Percentiles rank a stretch among this genome's conserved stretches.
Conservation (phyloP, 2,797 vertebrate genomes). For the Masticophis lateralis region DNA sequence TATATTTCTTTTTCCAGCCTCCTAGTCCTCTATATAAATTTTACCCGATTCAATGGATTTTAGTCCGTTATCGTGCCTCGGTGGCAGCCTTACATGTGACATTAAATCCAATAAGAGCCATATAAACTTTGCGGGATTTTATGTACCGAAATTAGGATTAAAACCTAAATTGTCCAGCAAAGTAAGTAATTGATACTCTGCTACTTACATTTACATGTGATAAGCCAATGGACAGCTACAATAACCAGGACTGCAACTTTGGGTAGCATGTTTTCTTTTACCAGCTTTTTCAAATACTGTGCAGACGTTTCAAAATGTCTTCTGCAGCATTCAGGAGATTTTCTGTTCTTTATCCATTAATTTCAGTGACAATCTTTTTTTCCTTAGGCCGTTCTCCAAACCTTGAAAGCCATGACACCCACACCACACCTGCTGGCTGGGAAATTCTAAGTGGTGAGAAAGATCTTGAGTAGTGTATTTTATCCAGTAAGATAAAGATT, state of each 20-base stretch:
- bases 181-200: neutral
- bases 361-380: neutral
- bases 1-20: neutral
- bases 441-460: neutral
- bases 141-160: neutral
- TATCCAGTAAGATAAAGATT: constrained; percentile 5
- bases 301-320: neutral
- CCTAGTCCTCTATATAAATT: neutral
- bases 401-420: neutral
- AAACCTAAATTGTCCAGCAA: neutral
- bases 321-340: neutral
- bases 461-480: neutral
- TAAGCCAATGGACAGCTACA: neutral
- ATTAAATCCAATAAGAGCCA: neutral
- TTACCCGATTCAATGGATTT: neutral
- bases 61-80: neutral
- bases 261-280: neutral
- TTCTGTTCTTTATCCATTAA: neutral
- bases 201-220: constrained; percentile 6
- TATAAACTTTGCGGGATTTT: neutral
- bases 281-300: neutral
- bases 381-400: neutral
- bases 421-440: neutral
- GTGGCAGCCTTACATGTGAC: neutral
- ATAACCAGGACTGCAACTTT: neutral